Evolutionary conservation across 1,140 invertebrate genomes (phyloP), one percentile per base, ranked within the genome.

Genomic region (Leguminivora glycinivorella): DNA sequence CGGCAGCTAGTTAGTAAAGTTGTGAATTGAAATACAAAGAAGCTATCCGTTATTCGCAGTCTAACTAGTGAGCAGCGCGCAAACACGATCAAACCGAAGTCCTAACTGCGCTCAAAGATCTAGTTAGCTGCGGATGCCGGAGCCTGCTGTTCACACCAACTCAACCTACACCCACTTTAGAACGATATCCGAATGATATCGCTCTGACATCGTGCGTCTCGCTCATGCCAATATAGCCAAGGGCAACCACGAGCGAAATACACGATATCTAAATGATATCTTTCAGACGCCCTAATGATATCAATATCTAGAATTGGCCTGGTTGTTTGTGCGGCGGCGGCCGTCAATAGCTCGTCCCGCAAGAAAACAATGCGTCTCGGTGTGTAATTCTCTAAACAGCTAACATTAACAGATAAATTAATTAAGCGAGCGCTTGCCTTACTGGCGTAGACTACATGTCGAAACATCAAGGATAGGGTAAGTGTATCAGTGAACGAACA

Each of bases 1-100:
- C 73, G 71, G 68, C 80, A 86, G 85, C 84, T 89, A 86, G 89
- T 91, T 91, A 91, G 87, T 75, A 70, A 88, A 90, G 82, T 89
- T 89, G 79, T 72, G 79, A 80, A 78, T 76, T 71, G 67, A 74
- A 90, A 87, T 82, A 88, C 88, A 89, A 89, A 89, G 89, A 89
- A 88, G 74, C 79, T 74, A 81, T 79, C 78, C 83, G 73, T 81
- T 83, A 85, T 87, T 81, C 80, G 76, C 69, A 82, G 79, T 83
- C 83, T 85, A 89, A 89, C 86, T 87, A 87, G 85, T 81, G 79
- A 81, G 73, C 77, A 82, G 67, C 73, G 79, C 72, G 80, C 76
- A 88, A 87, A 88, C 79, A 85, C 82, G 82, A 90, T 87, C 83
- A 85, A 82, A 83, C 84, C 83, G 75, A 82, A 85, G 79, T 83